Base-by-base conservation (phyloP, 2,888 invertebrate genomes). In the Galeopsomyia nigrocyanea region DNA sequence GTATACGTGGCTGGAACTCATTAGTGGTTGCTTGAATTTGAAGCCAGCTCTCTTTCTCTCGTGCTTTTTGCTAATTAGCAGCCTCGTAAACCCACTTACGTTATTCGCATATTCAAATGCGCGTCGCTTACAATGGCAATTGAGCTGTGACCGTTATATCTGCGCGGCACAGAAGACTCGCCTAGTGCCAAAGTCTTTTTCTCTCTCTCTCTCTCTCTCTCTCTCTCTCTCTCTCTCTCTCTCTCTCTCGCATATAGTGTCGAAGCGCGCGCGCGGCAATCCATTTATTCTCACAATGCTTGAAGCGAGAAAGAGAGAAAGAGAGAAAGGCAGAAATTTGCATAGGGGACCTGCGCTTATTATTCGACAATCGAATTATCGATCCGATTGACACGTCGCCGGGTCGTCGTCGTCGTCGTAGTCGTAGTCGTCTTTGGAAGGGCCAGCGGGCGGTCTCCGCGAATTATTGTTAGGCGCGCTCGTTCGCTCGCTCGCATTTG, bases 341-440 rank as follows among this genome's bases (percentile, higher is more conserved):
- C 84, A 84, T 84, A 84, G 83, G 82, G 83, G 81, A 80, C 58
- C 68, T 53, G 31, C 49, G 56, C 61, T 75, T 60, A 75, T 81
- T 80, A 81, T 82, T 81, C 82, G 80, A 75, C 78, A 82, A 83
- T 83, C 81, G 82, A 83, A 83, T 83, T 81, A 82, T 81, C 81
- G 82, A 77, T 81, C 13, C 82, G 82, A 82, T 81, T 81, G 81
- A 80, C 81, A 79, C 80, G 80, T 81, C 81, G 80, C 82, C 78
- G 80, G 80, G 78, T 65, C 53, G 39, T 21, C 22, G 51, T 62
- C 46, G 50, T 14, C 55, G 17, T 3, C 50, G 51, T 56, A 22
- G 50, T 26, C 26, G 26, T 9, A 46, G 17, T 3, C 50, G 80
- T 79, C 81, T 80, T 81, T 81, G 78, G 79, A 80, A 79, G 79